Base-by-base conservation (phyloP, 2,888 invertebrate genomes). In the Ophioninae sp. region DNA sequence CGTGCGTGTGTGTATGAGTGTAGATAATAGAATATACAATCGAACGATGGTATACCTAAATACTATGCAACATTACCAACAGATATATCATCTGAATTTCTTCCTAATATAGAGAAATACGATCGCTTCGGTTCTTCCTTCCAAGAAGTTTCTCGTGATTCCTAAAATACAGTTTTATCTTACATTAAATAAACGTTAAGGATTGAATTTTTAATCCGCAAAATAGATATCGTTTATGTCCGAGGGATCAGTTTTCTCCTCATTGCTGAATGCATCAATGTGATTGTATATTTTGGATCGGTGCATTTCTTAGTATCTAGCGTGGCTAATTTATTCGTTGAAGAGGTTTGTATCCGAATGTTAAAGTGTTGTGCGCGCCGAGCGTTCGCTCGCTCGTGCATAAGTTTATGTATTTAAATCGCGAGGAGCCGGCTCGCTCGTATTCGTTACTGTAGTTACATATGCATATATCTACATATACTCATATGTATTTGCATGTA, bases 61-160 rank as follows among this genome's bases (percentile, higher is more conserved):
- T 59, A 81, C 81, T 75, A 81, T 84, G 84, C 72, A 81, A 79
- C 72, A 72, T 72, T 81, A 61, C 72, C 79, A 72, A 68, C 61
- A 20, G 41, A 81, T 72, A 77, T 41, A 69, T 58, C 61, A 77
- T 76, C 75, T 41, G 20, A 37, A 75, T 81, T 80, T 74, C 41
- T 51, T 78, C 78, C 71, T 67, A 65, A 78, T 39, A 67, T 58
- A 30, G 23, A 51, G 56, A 74, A 44, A 78, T 44, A 63, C 72
- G 56, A 44, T 68, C 67, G 79, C 81, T 84, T 84, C 81, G 72
- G 76, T 84, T 84, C 79, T 81, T 76, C 73, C 84, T 81, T 84
- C 81, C 81, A 77, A 59, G 71, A 71, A 61, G 71, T 68, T 67
- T 74, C 61, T 30, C 83, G 69, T 63, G 76, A 81, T 81, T 84